phyloP scores from a whole-genome alignment of 1,140 invertebrate species.

The Paracyclopina nana region DNA sequence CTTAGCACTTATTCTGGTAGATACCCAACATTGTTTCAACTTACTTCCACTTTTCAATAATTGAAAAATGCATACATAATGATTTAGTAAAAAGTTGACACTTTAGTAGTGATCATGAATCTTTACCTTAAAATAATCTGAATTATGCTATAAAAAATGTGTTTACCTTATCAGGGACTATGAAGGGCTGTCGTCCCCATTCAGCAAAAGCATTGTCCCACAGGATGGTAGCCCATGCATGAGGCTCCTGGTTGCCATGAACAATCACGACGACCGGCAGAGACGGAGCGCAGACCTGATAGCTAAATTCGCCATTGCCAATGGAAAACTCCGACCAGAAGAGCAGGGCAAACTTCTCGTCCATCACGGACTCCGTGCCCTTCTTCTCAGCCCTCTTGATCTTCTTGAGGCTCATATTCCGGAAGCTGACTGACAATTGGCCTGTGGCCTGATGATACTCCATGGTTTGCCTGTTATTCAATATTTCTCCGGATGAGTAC shows the following conservation, averaged over 20 bases:
- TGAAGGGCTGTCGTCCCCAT: constrained; percentile 64
- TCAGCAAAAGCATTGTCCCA: constrained; percentile 96
- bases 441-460: constrained; percentile 52
- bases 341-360: constrained; percentile 84
- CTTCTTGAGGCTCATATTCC: constrained; percentile 81
- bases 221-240: constrained; percentile 87
- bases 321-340: constrained; percentile 82
- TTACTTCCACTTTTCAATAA: too few relatives aligned
- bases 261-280: constrained; percentile 93
- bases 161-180: constrained; percentile 73
- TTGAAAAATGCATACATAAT: too few relatives aligned
- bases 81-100: too few relatives aligned
- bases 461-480: constrained; percentile 85
- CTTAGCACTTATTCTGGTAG: too few relatives aligned
- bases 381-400: constrained; percentile 83
- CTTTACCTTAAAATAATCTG: too few relatives aligned
- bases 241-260: constrained; percentile 91
- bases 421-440: constrained; percentile 24
- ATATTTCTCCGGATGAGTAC: constrained; percentile 68
- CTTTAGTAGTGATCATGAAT: too few relatives aligned
- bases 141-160: too few relatives aligned
- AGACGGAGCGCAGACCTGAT: constrained; percentile 74
- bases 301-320: constrained; percentile 69
- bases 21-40: too few relatives aligned
- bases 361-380: constrained; percentile 86